phyloP scores from a whole-genome alignment of 2,113 vertebrate genomes.

The Chauna torquata region DNA sequence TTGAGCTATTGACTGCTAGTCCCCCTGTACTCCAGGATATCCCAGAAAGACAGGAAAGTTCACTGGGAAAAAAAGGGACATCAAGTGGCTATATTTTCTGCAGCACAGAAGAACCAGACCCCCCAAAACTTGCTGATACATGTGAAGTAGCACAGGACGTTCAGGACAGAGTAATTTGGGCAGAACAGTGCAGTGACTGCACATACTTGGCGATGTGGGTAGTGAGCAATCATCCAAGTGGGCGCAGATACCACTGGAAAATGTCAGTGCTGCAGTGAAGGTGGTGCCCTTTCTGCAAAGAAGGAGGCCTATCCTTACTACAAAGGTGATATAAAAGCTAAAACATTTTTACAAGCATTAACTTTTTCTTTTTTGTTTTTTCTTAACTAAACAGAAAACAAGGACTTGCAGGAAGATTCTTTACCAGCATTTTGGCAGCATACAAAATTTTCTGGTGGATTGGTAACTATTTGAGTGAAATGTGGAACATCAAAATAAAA shows the following conservation, averaged over 20 bases:
- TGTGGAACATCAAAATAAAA: not conserved
- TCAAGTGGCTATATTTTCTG: not conserved
- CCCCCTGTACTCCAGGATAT: not conserved
- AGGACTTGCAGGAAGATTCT: not conserved
- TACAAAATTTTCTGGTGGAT: not conserved
- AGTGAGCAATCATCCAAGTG: not conserved
- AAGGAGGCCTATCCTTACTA: not conserved
- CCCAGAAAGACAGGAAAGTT: not conserved
- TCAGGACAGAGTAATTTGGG: not conserved
- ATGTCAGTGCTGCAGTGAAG: not conserved
- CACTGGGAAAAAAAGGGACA: not conserved
- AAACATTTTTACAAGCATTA: not conserved
- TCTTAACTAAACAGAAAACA: not conserved
- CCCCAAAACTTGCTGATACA: not conserved
- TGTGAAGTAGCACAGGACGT: not conserved
- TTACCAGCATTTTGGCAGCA: not conserved
- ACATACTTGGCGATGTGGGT: not conserved
- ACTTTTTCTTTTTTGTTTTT: not conserved
- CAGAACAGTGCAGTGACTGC: not conserved
- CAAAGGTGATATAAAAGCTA: not conserved
- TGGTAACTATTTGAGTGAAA: not conserved
- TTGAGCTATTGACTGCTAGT: not conserved
- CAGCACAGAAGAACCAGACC: not conserved
- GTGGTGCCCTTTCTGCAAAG: not conserved
- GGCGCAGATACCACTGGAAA: not conserved